phyloP scores from a whole-genome alignment of 2,113 vertebrate genomes.

The Turdus rufiventris region DNA sequence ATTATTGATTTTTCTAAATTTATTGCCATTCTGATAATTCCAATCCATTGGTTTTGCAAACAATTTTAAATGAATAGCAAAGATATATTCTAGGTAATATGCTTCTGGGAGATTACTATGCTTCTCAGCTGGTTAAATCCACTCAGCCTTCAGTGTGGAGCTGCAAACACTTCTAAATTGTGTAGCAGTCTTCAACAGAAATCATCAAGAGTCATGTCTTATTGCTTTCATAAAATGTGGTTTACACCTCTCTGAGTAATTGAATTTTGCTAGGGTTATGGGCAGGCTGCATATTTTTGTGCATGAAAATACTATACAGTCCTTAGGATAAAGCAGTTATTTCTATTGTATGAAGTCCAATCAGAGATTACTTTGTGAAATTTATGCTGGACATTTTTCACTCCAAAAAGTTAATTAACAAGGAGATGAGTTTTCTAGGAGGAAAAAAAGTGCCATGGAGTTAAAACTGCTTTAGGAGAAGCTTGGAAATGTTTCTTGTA shows the following conservation, averaged over 20 bases:
- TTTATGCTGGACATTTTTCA: constrained; percentile 26
- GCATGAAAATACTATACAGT: background rate
- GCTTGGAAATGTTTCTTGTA: background rate
- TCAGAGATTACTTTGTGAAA: constrained; percentile 3
- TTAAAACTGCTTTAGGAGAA: background rate
- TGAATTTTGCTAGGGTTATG: constrained; percentile 43
- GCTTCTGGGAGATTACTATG: constrained; percentile 3
- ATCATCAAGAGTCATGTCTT: constrained; percentile 46
- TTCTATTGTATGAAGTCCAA: background rate
- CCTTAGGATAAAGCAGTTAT: background rate
- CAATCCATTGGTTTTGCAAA: constrained; percentile 10
- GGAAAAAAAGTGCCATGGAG: background rate
- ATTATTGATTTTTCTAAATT: constrained; percentile 22
- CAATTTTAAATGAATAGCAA: constrained; percentile 20
- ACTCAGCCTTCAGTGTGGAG: background rate
- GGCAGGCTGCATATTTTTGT: background rate
- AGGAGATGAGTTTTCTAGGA: background rate
- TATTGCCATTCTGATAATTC: constrained; percentile 3
- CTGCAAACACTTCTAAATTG: constrained; percentile 8
- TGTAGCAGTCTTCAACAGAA: constrained; percentile 15
- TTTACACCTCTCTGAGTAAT: constrained; percentile 54
- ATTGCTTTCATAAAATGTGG: constrained; percentile 50
- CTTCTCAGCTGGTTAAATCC: constrained; percentile 18
- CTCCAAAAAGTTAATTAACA: constrained; percentile 38
- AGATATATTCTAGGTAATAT: background rate